Percentiles rank a stretch among this genome's conserved stretches.
Evolutionary conservation across 2,797 vertebrate species (phyloP).

Genomic region (Dicrostonyx torquatus): DNA sequence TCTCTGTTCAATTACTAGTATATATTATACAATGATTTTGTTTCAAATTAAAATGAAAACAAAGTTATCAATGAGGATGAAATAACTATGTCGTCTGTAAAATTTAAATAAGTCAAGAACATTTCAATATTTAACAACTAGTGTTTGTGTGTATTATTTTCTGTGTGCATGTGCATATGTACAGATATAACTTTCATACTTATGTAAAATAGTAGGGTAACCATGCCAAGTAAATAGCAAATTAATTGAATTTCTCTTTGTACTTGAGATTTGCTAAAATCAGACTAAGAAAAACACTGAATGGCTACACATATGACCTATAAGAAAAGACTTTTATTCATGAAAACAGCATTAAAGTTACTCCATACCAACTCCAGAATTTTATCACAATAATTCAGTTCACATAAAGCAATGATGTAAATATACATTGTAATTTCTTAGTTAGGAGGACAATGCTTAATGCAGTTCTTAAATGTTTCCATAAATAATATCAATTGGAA

Average conservation of each 20-base stretch:
- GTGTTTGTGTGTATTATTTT: neutral
- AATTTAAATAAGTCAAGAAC: neutral
- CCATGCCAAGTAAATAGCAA: neutral
- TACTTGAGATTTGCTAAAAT: constrained; percentile 40
- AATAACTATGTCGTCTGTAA: neutral
- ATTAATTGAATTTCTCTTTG: constrained; percentile 17
- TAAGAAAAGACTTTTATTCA: constrained; percentile 80
- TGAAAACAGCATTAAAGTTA: constrained; percentile 79
- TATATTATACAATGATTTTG: neutral
- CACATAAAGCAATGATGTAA: constrained; percentile 70
- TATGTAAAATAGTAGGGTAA: neutral
- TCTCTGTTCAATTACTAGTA: neutral
- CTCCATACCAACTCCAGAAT: constrained; percentile 67
- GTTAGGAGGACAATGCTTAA: constrained; percentile 49
- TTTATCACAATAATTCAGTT: constrained; percentile 67
- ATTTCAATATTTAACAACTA: neutral
- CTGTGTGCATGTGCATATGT: neutral
- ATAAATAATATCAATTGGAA: constrained; percentile 15
- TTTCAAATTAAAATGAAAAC: constrained; percentile 30
- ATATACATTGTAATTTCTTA: constrained; percentile 66
- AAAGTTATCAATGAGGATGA: neutral
- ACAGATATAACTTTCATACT: neutral
- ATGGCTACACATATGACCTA: constrained; percentile 71
- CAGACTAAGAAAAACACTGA: constrained; percentile 74
- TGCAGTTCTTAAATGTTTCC: constrained; percentile 49